Evolutionary conservation across 92 coral and sea anemone species (phyloP).

Genomic region (Meandrina meandrites): DNA sequence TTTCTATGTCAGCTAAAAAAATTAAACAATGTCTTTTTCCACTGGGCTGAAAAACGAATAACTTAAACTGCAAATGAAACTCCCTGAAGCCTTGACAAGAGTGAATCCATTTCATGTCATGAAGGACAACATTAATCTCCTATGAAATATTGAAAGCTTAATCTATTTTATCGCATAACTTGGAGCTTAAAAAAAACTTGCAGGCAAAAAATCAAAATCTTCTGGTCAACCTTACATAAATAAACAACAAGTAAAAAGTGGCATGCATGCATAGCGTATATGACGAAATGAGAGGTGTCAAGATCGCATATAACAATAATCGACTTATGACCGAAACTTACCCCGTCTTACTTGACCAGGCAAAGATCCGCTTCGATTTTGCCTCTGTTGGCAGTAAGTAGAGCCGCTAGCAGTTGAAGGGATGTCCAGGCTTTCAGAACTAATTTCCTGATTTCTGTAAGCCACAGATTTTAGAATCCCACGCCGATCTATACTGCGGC

Average conservation of each 20-base stretch:
- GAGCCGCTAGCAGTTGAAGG: slow-evolving; percentile 21
- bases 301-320: background rate
- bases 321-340: background rate
- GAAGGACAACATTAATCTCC: background rate
- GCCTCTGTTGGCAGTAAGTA: slow-evolving; percentile 2
- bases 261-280: background rate
- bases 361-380: slow-evolving; percentile 36
- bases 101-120: slow-evolving; percentile 1
- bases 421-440: slow-evolving; percentile 67
- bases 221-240: background rate
- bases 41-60: background rate
- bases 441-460: slow-evolving; percentile 82
- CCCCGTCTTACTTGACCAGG: slow-evolving; percentile 31
- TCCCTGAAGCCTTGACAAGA: background rate
- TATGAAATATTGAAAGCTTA: slow-evolving; percentile 4
- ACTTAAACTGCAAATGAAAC: slow-evolving; percentile 4
- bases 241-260: slow-evolving; percentile 10
- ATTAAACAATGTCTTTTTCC: background rate
- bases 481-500: slow-evolving; percentile 56
- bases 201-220: slow-evolving; percentile 6
- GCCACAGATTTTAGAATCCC: slow-evolving; percentile 90
- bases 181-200: background rate
- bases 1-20: background rate
- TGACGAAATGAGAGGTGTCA: slow-evolving; percentile 1
- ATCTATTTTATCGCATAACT: background rate